phyloP scores from a whole-genome alignment of 2,888 invertebrate species.

The Ceraclea dissimilis region DNA sequence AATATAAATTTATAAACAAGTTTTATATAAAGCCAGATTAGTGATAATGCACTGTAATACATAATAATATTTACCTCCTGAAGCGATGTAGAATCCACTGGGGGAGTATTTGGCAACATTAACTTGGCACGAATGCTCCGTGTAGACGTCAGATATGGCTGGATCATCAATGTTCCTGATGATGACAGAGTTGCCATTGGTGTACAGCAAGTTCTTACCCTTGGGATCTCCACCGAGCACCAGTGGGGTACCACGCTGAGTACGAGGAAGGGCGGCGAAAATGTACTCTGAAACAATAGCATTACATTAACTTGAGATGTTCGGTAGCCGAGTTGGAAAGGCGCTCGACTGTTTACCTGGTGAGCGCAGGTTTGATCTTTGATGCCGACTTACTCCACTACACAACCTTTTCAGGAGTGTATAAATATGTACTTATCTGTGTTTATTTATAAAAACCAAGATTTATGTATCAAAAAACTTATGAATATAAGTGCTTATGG shows the following conservation, averaged over 20 bases:
- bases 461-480: too few species aligned
- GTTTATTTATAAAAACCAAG: too few species aligned
- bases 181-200: slow-evolving; percentile 96
- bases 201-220: slow-evolving; percentile 93
- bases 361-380: too few species aligned
- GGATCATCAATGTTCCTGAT: slow-evolving; percentile 97
- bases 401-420: neutral
- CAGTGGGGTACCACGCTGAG: slow-evolving; percentile 88
- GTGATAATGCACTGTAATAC: too few species aligned
- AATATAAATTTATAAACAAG: too few species aligned
- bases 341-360: too few species aligned
- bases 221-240: slow-evolving; percentile 95
- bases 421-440: neutral
- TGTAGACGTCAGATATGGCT: slow-evolving; percentile 89
- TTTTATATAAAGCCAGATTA: too few species aligned
- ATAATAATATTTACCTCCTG: slow-evolving; percentile 67
- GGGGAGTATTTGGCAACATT: slow-evolving; percentile 98
- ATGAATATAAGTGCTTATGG: too few species aligned
- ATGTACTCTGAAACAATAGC: slow-evolving; percentile 62
- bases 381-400: too few species aligned
- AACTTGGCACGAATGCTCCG: slow-evolving; percentile 91
- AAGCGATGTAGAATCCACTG: slow-evolving; percentile 96
- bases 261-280: slow-evolving; percentile 90
- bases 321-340: too few species aligned
- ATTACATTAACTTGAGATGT: too few species aligned